Conservation (phyloP, 2,797 vertebrate genomes). For the Esox lucius region DNA sequence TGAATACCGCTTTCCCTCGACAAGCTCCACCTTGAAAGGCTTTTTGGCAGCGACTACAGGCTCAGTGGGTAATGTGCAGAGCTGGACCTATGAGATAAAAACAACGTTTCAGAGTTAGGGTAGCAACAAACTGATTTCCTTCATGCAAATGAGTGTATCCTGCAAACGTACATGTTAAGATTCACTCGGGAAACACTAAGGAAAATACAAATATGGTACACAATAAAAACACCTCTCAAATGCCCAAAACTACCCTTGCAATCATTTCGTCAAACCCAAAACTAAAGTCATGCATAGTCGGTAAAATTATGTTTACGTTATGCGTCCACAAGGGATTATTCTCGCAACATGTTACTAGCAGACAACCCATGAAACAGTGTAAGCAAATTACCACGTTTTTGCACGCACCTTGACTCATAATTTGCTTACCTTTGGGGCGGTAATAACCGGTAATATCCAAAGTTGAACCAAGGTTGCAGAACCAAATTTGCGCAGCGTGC, state of each 20-base stretch:
- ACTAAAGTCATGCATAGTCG: too few species aligned
- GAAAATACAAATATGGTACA: neutral
- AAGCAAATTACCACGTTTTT: neutral
- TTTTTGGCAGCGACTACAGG: conserved; percentile 74
- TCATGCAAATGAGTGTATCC: neutral
- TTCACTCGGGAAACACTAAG: neutral
- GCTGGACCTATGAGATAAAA: conserved; percentile 27
- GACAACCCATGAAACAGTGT: neutral
- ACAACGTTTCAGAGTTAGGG: neutral
- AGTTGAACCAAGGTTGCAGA: conserved; percentile 28
- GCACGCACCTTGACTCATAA: neutral
- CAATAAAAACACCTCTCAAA: neutral
- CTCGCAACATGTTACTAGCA: neutral
- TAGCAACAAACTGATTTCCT: neutral
- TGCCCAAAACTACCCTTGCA: too few species aligned
- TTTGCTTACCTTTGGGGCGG: conserved; percentile 41
- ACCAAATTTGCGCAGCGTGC: conserved; percentile 23
- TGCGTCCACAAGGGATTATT: too few species aligned
- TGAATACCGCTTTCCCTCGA: conserved; percentile 75
- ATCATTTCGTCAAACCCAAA: too few species aligned
- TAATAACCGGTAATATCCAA: conserved; percentile 8
- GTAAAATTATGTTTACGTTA: too few species aligned
- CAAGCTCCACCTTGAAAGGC: conserved; percentile 79
- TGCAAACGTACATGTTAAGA: neutral
- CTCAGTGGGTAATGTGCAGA: conserved; percentile 51